phyloP scores from a whole-genome alignment of 2,113 vertebrate species.

The Stercorarius parasiticus region DNA sequence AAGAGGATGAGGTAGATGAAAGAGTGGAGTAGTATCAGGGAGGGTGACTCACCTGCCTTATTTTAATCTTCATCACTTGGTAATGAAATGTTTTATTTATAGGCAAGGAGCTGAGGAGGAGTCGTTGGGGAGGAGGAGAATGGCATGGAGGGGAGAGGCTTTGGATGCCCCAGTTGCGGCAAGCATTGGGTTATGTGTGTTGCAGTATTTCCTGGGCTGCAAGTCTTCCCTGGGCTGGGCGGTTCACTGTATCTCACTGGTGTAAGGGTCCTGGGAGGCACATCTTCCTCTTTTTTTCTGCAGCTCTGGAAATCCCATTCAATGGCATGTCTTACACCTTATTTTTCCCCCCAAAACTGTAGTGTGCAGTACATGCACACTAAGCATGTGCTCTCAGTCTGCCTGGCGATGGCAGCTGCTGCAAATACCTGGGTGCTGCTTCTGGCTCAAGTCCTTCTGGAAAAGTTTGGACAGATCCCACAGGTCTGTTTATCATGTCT shows the following conservation, averaged over 20 bases:
- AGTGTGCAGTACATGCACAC: neutral
- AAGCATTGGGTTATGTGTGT: neutral
- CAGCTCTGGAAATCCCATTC: neutral
- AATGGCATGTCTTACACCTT: neutral
- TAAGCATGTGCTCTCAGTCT: neutral
- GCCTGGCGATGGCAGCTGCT: neutral
- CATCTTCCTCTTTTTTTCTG: neutral
- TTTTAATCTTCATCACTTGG: constrained; percentile 1
- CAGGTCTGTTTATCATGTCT: neutral
- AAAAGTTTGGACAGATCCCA: neutral
- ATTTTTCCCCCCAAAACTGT: neutral
- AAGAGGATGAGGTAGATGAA: constrained; percentile 28
- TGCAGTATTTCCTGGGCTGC: neutral
- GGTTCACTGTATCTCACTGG: neutral
- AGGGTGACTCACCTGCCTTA: constrained; percentile 33
- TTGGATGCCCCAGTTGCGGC: neutral
- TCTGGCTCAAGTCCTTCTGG: neutral
- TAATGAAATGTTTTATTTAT: constrained; percentile 38
- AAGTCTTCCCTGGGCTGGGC: neutral
- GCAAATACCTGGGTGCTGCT: neutral
- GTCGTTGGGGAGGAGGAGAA: neutral
- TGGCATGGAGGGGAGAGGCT: neutral
- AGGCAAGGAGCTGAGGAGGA: neutral
- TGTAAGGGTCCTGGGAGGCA: neutral
- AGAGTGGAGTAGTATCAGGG: neutral